Conservation (phyloP, 2,797 vertebrate species). For the Todus mexicanus region DNA sequence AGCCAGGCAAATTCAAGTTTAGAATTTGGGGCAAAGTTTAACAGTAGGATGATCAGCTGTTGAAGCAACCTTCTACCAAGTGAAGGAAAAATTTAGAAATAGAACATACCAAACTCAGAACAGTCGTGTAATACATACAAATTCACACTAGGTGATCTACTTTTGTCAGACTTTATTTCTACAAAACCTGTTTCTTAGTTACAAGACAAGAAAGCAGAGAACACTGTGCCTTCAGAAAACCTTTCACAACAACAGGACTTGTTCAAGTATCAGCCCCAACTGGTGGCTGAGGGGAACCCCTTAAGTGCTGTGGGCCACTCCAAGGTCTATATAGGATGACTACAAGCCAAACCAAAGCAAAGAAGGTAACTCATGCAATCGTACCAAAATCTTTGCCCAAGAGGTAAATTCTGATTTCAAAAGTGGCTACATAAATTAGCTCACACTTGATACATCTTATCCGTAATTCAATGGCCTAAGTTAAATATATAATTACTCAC, state of each 20-base stretch:
- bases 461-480: background rate
- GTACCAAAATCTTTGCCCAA: background rate
- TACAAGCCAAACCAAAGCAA: background rate
- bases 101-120: background rate
- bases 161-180: background rate
- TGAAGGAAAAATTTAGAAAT: too few species aligned
- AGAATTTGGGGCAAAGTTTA: background rate
- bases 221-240: background rate
- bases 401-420: background rate
- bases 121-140: background rate
- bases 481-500: background rate
- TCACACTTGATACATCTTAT: background rate
- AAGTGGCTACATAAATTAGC: background rate
- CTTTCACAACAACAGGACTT: too few species aligned
- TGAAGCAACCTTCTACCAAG: background rate
- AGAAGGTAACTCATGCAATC: background rate
- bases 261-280: background rate
- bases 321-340: background rate
- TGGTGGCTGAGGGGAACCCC: background rate
- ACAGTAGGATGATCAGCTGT: background rate
- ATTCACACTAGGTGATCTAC: background rate
- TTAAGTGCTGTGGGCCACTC: background rate
- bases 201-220: background rate
- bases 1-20: background rate
- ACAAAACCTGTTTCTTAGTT: background rate